A percentile compares a stretch with the other conserved stretches of the same genome.
These are phyloP conservation scores for Linnaemya vulpina DNA, from an alignment of 2,888 invertebrate genomes.

Conservation along the genomic window DNA sequence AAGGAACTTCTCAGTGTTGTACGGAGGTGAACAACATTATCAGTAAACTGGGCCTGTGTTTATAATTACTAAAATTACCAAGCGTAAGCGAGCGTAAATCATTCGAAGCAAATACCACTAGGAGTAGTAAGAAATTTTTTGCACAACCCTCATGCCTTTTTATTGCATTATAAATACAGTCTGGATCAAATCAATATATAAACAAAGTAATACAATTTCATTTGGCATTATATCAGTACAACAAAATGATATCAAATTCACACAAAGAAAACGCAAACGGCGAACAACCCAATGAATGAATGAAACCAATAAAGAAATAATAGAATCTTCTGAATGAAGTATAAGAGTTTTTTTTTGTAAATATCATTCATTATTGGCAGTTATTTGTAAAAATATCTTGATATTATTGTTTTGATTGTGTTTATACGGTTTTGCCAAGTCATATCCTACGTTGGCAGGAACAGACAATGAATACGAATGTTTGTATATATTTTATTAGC, in stretches of 20 bases:
- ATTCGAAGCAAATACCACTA: too few relatives aligned
- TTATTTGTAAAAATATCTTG: conserved; percentile 10
- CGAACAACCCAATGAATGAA: neutral
- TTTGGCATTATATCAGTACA: conserved; percentile 36
- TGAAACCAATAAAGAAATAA: neutral
- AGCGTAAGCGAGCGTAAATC: too few relatives aligned
- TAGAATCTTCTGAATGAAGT: neutral
- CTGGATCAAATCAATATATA: conserved; percentile 13
- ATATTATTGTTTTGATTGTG: neutral
- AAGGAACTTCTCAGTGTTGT: too few relatives aligned
- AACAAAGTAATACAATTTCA: conserved; percentile 35
- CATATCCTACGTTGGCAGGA: conserved; percentile 19
- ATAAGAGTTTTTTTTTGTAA: too few relatives aligned
- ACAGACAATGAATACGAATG: neutral
- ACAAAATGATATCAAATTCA: conserved; percentile 35
- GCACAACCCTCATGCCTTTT: neutral
- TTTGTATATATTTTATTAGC: conserved; percentile 43
- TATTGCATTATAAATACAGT: conserved; percentile 13
- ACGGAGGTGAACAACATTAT: too few relatives aligned
- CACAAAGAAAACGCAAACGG: neutral
- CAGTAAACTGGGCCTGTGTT: too few relatives aligned
- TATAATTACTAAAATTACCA: too few relatives aligned
- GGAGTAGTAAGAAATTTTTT: too few relatives aligned
- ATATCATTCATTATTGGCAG: neutral
- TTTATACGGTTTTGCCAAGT: conserved; percentile 32